Evolutionary conservation across 2,113 vertebrate species (phyloP).

Genomic region (Clupea harengus): DNA sequence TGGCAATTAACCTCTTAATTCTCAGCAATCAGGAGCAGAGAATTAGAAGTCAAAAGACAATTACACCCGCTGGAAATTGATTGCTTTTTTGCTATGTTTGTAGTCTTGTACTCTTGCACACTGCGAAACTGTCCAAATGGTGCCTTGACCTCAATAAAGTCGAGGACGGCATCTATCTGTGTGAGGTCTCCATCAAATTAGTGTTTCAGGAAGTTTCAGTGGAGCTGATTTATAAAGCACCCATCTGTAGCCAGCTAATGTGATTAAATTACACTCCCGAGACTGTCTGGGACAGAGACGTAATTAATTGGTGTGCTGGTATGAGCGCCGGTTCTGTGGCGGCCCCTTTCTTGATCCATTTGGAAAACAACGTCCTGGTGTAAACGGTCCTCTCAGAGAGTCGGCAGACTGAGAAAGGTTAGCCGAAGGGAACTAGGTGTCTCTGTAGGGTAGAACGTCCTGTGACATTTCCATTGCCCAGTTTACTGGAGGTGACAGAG

Average conservation of each 20-base stretch:
- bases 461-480: neutral
- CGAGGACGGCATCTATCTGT: neutral
- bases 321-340: neutral
- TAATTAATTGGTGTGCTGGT: conserved; percentile 1
- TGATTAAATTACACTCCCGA: conserved; percentile 7
- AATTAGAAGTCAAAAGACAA: neutral
- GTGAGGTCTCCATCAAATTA: neutral
- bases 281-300: neutral
- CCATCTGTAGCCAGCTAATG: neutral
- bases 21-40: neutral
- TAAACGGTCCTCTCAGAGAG: neutral
- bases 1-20: neutral
- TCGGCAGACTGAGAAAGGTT: neutral
- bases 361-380: neutral
- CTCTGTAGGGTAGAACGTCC: neutral
- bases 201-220: conserved; percentile 3
- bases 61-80: neutral
- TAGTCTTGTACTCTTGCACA: neutral
- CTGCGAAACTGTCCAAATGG: neutral
- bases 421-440: neutral
- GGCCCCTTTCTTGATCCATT: neutral
- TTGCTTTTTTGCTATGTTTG: neutral
- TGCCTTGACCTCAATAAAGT: neutral
- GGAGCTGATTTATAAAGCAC: neutral
- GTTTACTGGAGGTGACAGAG: neutral